Conservation (phyloP, 1,140 invertebrate species). For the Calliphora vicina region DNA sequence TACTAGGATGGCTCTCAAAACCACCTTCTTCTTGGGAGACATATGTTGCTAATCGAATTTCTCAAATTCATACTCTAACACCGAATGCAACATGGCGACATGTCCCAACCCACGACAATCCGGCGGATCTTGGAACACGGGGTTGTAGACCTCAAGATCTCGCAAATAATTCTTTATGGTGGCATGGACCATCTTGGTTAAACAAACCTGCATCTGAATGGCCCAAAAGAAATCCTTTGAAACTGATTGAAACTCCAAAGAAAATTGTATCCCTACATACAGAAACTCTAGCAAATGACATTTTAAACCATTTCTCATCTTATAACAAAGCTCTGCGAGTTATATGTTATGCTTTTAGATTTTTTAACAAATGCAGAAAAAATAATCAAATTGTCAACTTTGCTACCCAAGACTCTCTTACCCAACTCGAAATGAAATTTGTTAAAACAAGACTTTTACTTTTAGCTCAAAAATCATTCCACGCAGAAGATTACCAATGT, state of each 20-base stretch:
- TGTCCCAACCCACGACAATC: not conserved
- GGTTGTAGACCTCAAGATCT: constrained; percentile 1
- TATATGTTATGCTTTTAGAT: not conserved
- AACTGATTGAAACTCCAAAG: not conserved
- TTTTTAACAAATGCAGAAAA: not conserved
- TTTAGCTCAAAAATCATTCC: not conserved
- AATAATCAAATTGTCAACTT: not conserved
- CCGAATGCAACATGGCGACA: constrained; percentile 8
- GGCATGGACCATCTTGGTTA: constrained; percentile 23
- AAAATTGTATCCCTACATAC: not conserved
- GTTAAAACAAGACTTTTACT: not conserved
- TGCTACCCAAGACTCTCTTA: not conserved
- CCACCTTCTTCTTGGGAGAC: not conserved
- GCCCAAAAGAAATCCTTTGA: not conserved
- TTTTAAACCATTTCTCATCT: not conserved
- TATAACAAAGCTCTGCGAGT: not conserved
- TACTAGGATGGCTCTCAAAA: constrained; percentile 7
- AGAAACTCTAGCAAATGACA: not conserved
- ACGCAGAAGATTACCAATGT: not conserved
- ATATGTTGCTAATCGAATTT: not conserved
- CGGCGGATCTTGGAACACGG: not conserved
- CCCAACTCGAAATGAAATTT: not conserved
- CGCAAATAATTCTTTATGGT: not conserved
- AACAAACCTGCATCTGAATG: not conserved
- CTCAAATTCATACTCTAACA: not conserved